Conservation (phyloP, 2,888 invertebrate genomes). For the Acanthococcus lagerstroemiae region DNA sequence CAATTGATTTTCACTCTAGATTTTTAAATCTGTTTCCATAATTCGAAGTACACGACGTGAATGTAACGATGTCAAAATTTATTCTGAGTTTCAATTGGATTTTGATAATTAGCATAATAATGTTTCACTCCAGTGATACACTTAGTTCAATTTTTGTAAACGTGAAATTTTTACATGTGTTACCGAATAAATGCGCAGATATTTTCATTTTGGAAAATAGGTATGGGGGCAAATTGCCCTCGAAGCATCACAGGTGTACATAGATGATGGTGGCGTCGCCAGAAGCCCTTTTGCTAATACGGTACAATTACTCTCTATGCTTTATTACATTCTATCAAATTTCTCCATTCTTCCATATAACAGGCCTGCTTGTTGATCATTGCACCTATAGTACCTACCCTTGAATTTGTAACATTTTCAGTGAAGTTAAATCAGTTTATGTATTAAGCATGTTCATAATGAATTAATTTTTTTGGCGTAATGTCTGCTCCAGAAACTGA, state of each 20-base stretch:
- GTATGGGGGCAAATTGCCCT: conserved; percentile 83
- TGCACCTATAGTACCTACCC: too few relatives aligned
- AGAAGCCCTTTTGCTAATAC: conserved; percentile 75
- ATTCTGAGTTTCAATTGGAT: too few relatives aligned
- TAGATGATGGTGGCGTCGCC: conserved; percentile 60
- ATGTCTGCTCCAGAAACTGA: too few relatives aligned
- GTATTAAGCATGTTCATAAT: too few relatives aligned
- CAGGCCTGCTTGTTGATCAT: not conserved
- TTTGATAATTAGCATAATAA: too few relatives aligned
- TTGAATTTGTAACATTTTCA: too few relatives aligned
- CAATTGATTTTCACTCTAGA: too few relatives aligned
- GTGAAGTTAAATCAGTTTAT: too few relatives aligned
- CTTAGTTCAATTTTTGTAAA: not conserved
- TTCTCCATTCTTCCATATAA: not conserved
- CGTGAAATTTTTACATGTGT: not conserved
- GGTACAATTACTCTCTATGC: conserved; percentile 49
- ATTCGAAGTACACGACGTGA: too few relatives aligned
- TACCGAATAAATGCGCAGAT: conserved; percentile 13
- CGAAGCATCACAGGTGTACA: conserved; percentile 75
- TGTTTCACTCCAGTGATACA: not conserved
- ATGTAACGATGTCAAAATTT: not conserved
- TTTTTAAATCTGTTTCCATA: too few relatives aligned
- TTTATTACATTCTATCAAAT: not conserved
- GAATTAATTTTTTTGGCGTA: too few relatives aligned
- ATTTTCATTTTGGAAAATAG: conserved; percentile 41